Evolutionary conservation across 2,797 vertebrate genomes (phyloP).

Genomic region (Selene dorsalis): DNA sequence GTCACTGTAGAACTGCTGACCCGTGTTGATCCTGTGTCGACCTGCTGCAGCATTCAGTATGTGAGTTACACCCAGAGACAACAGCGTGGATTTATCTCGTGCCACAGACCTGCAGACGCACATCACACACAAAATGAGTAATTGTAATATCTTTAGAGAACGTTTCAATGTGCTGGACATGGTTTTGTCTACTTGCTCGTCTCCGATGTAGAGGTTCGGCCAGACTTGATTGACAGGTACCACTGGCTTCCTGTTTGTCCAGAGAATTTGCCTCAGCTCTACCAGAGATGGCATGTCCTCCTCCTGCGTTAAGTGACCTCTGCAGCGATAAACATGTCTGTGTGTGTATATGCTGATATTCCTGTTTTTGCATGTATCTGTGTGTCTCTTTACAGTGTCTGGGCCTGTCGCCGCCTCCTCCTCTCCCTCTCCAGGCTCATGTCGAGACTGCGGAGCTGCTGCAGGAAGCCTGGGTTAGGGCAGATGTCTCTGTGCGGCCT

Average conservation of each 20-base stretch:
- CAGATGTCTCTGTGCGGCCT: constrained; percentile 89
- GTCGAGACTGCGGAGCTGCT: constrained; percentile 85
- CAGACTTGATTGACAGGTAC: constrained; percentile 88
- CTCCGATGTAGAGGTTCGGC: constrained; percentile 87
- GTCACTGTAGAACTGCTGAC: constrained; percentile 85
- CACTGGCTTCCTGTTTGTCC: constrained; percentile 73
- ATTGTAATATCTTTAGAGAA: constrained; percentile 58
- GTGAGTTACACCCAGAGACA: constrained; percentile 86
- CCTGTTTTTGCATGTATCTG: constrained; percentile 4
- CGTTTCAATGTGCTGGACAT: not conserved
- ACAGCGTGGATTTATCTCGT: constrained; percentile 82
- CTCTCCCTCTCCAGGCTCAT: constrained; percentile 78
- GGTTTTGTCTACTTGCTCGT: constrained; percentile 57
- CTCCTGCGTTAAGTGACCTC: constrained; percentile 27
- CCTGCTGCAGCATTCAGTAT: constrained; percentile 86
- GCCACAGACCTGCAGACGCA: constrained; percentile 78
- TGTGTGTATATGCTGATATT: constrained; percentile 18
- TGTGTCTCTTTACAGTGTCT: constrained; percentile 67
- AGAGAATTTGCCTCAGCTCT: constrained; percentile 84
- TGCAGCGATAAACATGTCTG: constrained; percentile 52
- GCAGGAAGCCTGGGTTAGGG: constrained; percentile 91
- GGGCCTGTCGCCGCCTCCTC: constrained; percentile 72
- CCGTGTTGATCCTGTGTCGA: constrained; percentile 84
- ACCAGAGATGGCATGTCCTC: constrained; percentile 80
- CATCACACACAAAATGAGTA: not conserved